Evolutionary conservation across 2,888 invertebrate species (phyloP), one percentile per base, ranked within the genome.

Genomic region (Ennomos fuscantarius): DNA sequence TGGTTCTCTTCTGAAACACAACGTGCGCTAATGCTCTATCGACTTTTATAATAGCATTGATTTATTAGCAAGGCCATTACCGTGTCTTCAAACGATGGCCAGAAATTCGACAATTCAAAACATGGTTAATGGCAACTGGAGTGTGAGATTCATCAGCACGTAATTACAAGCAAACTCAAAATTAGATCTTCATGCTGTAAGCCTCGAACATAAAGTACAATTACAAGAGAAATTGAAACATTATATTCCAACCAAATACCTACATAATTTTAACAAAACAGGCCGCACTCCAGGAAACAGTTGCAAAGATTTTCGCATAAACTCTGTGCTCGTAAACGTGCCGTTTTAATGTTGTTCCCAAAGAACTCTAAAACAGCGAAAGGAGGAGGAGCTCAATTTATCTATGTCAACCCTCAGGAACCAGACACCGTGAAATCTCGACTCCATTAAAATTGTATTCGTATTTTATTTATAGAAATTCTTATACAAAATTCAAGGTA

Each of bases 371-470:
- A 78, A 78, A 78, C 66, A 71, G 76, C 74, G 72, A 79, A 76
- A 78, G 79, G 76, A 76, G 58, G 53, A 10, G 58, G 71, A 70
- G 77, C 74, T 79, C 83, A 76, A 85, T 86, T 84, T 82, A 83
- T 86, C 84, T 79, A 73, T 76, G 84, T 85, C 84, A 82, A 78
- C 78, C 79, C 80, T 73, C 78, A 60, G 63, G 78, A 75, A 74
- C 78, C 78, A 79, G 84, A 80, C 82, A 82, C 82, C 78, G 83
- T 84, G 82, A 83, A 84, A 83, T 83, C 83, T 79, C 75, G 72
- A 79, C 80, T 81, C 82, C 81, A 80, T 84, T 84, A 76, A 79
- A 82, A 76, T 75, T 76, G 70, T 78, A 74, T 76, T 74, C 71
- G 73, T 41, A 49, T 58, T 58, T 54, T 69, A 66, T 66, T 63